phyloP scores from a whole-genome alignment of 2,113 vertebrate genomes.

The Lynx canadensis region DNA sequence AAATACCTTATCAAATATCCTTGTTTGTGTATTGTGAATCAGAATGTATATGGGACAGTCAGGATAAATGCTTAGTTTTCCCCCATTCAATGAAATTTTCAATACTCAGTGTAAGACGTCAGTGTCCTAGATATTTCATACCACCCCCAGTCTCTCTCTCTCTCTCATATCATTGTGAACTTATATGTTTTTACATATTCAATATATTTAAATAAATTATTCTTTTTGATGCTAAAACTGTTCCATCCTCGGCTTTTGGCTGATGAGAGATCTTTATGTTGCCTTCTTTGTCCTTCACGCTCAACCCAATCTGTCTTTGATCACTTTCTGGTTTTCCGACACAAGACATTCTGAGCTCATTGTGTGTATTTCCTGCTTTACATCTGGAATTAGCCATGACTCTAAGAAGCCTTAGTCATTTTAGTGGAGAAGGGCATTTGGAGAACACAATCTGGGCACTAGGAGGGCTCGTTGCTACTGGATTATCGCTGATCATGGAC shows the following conservation, averaged over 20 bases:
- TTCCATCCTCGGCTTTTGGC: background rate
- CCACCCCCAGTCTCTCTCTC: background rate
- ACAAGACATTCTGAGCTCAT: background rate
- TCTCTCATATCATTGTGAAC: background rate
- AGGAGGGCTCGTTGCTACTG: background rate
- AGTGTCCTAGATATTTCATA: background rate
- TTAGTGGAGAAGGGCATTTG: background rate
- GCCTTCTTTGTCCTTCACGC: background rate
- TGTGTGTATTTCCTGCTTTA: background rate
- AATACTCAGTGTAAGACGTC: background rate
- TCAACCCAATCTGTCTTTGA: background rate
- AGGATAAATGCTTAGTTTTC: background rate
- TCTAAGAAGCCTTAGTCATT: background rate
- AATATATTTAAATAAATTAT: conserved; percentile 28
- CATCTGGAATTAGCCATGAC: background rate
- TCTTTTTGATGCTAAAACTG: conserved; percentile 1
- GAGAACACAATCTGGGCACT: background rate
- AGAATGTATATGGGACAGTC: background rate
- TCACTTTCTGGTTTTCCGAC: background rate
- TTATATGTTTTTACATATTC: background rate
- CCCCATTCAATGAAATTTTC: background rate
- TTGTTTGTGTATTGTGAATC: background rate
- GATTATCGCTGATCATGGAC: background rate
- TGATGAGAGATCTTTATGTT: background rate
- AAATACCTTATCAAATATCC: background rate